phyloP scores from a whole-genome alignment of 2,888 invertebrate species.

The Eilema griseolum region DNA sequence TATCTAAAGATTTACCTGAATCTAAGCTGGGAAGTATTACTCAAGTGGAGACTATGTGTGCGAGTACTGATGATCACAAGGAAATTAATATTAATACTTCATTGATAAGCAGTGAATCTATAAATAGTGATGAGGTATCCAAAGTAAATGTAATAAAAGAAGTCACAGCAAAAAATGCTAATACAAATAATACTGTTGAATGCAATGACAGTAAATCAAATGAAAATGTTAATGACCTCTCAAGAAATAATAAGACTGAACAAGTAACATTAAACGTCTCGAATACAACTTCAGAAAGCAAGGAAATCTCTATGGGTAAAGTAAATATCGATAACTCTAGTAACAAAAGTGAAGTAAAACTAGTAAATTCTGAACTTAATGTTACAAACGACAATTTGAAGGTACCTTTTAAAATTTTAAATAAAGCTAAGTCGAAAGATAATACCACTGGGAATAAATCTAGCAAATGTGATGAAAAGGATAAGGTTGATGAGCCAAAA shows the following conservation, averaged over 20 bases:
- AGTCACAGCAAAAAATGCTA: background rate
- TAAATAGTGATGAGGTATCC: background rate
- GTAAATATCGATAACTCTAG: constrained; percentile 22
- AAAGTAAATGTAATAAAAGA: background rate
- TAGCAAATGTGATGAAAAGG: constrained; percentile 18
- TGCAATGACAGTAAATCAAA: constrained; percentile 15
- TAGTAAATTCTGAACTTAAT: constrained; percentile 8
- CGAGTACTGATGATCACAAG: too few species aligned
- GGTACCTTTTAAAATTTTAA: constrained; percentile 22
- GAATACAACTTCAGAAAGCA: constrained; percentile 9
- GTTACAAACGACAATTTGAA: constrained; percentile 24
- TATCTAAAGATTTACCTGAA: background rate
- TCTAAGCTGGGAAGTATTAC: background rate
- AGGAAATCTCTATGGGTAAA: constrained; percentile 15
- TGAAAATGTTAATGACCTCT: background rate
- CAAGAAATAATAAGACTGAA: constrained; percentile 21
- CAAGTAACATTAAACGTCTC: background rate
- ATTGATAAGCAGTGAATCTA: background rate
- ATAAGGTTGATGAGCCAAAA: constrained; percentile 28
- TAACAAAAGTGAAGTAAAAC: constrained; percentile 29
- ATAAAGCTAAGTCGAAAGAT: constrained; percentile 23
- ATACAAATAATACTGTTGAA: constrained; percentile 13
- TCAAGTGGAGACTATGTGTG: background rate
- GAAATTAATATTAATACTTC: background rate
- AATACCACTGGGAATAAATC: constrained; percentile 7